These are phyloP conservation scores for Parelbella ahira DNA, from an alignment of 2,888 invertebrate genomes.

Conservation along the genomic window DNA sequence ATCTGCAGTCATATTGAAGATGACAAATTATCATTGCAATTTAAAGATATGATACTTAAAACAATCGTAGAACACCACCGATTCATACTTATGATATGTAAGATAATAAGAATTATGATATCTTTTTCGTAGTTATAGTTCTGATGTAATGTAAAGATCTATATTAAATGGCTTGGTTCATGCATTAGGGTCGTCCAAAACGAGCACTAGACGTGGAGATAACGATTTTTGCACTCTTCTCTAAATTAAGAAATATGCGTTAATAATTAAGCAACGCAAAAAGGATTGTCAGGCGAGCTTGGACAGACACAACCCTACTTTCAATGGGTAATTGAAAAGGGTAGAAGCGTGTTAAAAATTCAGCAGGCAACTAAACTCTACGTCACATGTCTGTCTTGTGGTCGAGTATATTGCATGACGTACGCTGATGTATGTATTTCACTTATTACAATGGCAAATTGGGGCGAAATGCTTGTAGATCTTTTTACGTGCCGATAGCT, in stretches of 20 bases:
- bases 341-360: slow-evolving; percentile 71
- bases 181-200: neutral
- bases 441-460: slow-evolving; percentile 13
- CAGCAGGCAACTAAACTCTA: slow-evolving; percentile 60
- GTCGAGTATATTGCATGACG: slow-evolving; percentile 7
- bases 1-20: too few relatives aligned
- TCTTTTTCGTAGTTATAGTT: too few relatives aligned
- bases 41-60: too few relatives aligned
- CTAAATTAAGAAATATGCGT: slow-evolving; percentile 76
- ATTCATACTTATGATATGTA: too few relatives aligned
- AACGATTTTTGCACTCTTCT: slow-evolving; percentile 56
- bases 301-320: slow-evolving; percentile 74
- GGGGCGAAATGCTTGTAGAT: too few relatives aligned
- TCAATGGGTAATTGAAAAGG: slow-evolving; percentile 78
- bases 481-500: too few relatives aligned
- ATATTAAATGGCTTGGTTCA: too few relatives aligned
- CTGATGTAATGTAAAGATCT: too few relatives aligned
- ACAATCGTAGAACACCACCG: too few relatives aligned
- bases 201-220: slow-evolving; percentile 37
- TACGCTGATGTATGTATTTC: slow-evolving; percentile 11
- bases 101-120: too few relatives aligned
- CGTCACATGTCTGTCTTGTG: slow-evolving; percentile 39
- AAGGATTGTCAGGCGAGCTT: slow-evolving; percentile 75
- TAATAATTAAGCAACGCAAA: slow-evolving; percentile 74
- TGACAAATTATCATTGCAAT: too few relatives aligned